These are phyloP conservation scores for Acromyrmex heyeri DNA, from an alignment of 1,140 invertebrate species.

Conservation along the genomic window DNA sequence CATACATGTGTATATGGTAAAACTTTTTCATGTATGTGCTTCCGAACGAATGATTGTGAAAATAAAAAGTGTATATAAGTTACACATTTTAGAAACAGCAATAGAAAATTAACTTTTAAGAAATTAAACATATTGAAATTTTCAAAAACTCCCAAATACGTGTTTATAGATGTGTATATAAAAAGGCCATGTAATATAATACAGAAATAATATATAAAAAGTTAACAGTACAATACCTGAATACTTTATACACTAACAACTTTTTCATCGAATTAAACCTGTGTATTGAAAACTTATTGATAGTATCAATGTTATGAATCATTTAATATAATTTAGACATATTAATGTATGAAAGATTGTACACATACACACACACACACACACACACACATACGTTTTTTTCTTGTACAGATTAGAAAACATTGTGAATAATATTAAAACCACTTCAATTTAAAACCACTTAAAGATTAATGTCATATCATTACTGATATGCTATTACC, in stretches of 20 bases:
- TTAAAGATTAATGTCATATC: background rate
- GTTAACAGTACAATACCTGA: conserved; percentile 14
- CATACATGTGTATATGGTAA: conserved; percentile 54
- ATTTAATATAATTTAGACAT: background rate
- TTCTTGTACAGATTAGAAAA: background rate
- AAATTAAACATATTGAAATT: conserved; percentile 37
- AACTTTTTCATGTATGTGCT: conserved; percentile 70
- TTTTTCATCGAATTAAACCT: conserved; percentile 1
- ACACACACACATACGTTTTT: background rate
- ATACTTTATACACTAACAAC: background rate
- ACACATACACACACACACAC: too few relatives aligned
- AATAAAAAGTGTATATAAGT: conserved; percentile 16
- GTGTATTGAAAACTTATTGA: background rate
- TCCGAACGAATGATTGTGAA: conserved; percentile 52
- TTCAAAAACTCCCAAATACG: conserved; percentile 24
- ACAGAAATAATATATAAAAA: conserved; percentile 67
- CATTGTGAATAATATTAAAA: background rate
- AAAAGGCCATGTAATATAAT: conserved; percentile 69
- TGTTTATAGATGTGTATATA: conserved; percentile 66
- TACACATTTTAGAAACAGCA: background rate
- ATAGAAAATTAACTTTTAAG: conserved; percentile 28
- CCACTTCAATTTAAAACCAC: background rate
- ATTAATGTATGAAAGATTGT: background rate
- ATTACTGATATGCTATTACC: background rate
- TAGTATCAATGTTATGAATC: background rate